Conservation (phyloP, 2,888 invertebrate genomes). For the Neoascia interrupta region DNA sequence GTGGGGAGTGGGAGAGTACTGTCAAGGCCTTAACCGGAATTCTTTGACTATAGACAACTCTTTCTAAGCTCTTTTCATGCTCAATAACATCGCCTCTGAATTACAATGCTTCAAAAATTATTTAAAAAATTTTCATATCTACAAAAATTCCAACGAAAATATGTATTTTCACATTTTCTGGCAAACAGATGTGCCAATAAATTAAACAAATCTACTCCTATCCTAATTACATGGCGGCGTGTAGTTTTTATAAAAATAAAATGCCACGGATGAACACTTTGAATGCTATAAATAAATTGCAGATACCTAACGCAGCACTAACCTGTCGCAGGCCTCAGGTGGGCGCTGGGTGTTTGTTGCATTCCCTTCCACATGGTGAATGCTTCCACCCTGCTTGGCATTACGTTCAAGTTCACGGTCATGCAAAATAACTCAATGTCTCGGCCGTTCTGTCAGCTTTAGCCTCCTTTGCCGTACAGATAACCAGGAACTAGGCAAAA, state of each 20-base stretch:
- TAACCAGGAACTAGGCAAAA: constrained; percentile 14
- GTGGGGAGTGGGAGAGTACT: no score
- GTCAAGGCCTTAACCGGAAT: no score
- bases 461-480: neutral
- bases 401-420: constrained; percentile 63
- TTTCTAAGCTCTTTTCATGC: no score
- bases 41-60: no score
- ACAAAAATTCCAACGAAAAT: constrained; percentile 18
- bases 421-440: constrained; percentile 49
- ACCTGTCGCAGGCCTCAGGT: constrained; percentile 8
- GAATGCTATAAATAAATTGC: constrained; percentile 33
- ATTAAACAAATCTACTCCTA: no score
- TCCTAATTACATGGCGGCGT: no score
- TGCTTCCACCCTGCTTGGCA: constrained; percentile 14
- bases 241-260: no score
- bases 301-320: constrained; percentile 21
- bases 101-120: no score
- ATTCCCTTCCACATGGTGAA: constrained; percentile 5
- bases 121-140: no score
- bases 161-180: no score
- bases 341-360: constrained; percentile 17
- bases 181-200: constrained; percentile 40
- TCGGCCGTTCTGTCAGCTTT: constrained; percentile 11
- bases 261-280: constrained; percentile 22
- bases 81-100: no score